A percentile compares a stretch with the other conserved stretches of the same genome.
phyloP scores from a whole-genome alignment of 1,140 invertebrate genomes.

The Wasmannia auropunctata region DNA sequence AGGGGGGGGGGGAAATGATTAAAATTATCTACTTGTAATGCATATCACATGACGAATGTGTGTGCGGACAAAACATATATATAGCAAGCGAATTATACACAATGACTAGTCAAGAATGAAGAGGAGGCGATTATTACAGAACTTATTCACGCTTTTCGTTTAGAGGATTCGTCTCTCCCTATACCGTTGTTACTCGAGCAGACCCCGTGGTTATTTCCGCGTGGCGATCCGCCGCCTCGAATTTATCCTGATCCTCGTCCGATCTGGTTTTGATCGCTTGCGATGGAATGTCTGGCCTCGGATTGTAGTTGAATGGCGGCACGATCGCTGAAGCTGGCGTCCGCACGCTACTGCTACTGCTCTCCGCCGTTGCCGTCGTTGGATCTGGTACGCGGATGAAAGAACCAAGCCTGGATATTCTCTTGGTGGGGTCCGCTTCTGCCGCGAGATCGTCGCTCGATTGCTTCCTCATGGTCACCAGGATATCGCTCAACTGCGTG shows the following conservation, averaged over 20 bases:
- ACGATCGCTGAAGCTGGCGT: conserved; percentile 84
- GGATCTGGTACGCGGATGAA: conserved; percentile 82
- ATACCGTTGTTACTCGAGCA: conserved; percentile 80
- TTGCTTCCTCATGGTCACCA: conserved; percentile 74
- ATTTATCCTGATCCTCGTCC: conserved; percentile 69
- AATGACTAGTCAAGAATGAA: conserved; percentile 76
- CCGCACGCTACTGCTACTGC: conserved; percentile 14
- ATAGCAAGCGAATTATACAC: conserved; percentile 66
- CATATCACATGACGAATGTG: conserved; percentile 49
- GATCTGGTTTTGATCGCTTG: conserved; percentile 53
- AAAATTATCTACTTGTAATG: conserved; percentile 61
- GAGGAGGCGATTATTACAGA: conserved; percentile 61
- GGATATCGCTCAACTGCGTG: conserved; percentile 54
- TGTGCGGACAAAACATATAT: conserved; percentile 13
- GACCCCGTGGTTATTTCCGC: conserved; percentile 77
- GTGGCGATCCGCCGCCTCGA: conserved; percentile 62
- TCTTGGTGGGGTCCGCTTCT: conserved; percentile 74
- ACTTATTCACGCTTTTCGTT: conserved; percentile 32
- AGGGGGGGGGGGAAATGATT: conserved; percentile 23
- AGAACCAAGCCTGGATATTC: conserved; percentile 85
- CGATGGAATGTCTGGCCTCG: conserved; percentile 73
- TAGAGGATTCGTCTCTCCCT: conserved; percentile 30
- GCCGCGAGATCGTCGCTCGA: conserved; percentile 37
- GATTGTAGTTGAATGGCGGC: conserved; percentile 86
- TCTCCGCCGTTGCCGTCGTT: conserved; percentile 63